Percentiles rank a stretch among this genome's conserved stretches.
Evolutionary conservation across 1,140 invertebrate genomes (phyloP).

Genomic region (Charaxes varanes): DNA sequence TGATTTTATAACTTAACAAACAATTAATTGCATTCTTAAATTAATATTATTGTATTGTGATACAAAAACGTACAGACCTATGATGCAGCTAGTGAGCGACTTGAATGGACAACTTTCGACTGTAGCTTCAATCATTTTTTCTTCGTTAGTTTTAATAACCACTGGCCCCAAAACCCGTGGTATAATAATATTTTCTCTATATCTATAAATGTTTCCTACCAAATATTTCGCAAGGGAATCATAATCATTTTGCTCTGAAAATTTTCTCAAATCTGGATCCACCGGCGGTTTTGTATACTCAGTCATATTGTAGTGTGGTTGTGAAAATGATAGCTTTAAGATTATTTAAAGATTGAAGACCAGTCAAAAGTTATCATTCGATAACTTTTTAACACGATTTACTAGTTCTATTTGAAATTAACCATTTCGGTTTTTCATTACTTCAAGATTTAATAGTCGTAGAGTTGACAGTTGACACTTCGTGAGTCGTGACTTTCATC

Average conservation of each 20-base stretch:
- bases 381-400: too few relatives aligned
- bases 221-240: conserved; percentile 79
- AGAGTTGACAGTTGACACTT: conserved; percentile 5
- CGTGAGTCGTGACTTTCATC: too few relatives aligned
- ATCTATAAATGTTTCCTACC: conserved; percentile 79
- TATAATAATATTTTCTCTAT: conserved; percentile 88
- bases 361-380: too few relatives aligned
- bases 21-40: too few relatives aligned
- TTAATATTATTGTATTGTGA: too few relatives aligned
- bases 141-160: conserved; percentile 88
- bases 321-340: too few relatives aligned
- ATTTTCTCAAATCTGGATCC: conserved; percentile 51
- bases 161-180: conserved; percentile 84
- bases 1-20: too few relatives aligned
- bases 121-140: conserved; percentile 88
- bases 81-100: conserved; percentile 90
- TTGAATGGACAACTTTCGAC: conserved; percentile 97
- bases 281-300: conserved; percentile 44
- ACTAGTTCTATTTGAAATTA: too few relatives aligned
- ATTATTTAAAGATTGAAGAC: too few relatives aligned
- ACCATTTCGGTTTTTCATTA: too few relatives aligned
- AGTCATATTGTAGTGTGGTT: conserved; percentile 25
- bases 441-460: too few relatives aligned
- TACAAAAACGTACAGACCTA: too few relatives aligned
- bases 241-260: conserved; percentile 71